Evolutionary conservation across 2,888 invertebrate genomes (phyloP), one percentile per base, ranked within the genome.

Genomic region (Apocheima hispidaria): DNA sequence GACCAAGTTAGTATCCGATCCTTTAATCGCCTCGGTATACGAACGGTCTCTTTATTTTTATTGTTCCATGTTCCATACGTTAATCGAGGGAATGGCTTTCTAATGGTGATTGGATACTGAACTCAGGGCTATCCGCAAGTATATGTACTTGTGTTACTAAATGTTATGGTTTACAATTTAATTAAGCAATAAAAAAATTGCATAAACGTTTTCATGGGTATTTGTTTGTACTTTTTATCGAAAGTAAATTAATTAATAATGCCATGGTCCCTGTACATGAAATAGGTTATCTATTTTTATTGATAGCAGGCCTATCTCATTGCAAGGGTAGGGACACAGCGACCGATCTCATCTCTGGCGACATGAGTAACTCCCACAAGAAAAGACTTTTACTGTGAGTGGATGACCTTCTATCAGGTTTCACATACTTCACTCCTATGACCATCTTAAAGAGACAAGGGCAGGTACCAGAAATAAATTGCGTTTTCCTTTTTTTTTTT

Each of bases 71-170:
- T 70, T 70, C 72, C 68, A 62, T 72, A 74, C 71, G 66, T 74
- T 71, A 73, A 73, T 76, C 73, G 68, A 69, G 70, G 65, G 74
- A 77, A 78, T 77, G 75, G 79, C 68, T 71, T 70, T 68, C 71
- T 78, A 77, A 78, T 79, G 68, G 75, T 75, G 70, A 73, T 75
- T 68, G 67, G 70, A 64, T 67, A 58, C 61, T 60, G 55, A 30
- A 55, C 35, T 49, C 28, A 59, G 50, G 54, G 66, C 56, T 57
- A 54, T 66, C 58, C 57, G 52, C 52, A 56, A 48, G 48, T 49
- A 12, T 9, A 16, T 46, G 38, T 50, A 28, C n/a, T 43, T 53
- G 44, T 53, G 46, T 33, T 20, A 49, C 48, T 28, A 53, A 53
- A 48, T 44, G 52, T 36, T 41, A 49, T 48, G 33, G 18, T 46